Conservation (phyloP, 2,888 invertebrate species). For the Amphipyra tragopoginis region DNA sequence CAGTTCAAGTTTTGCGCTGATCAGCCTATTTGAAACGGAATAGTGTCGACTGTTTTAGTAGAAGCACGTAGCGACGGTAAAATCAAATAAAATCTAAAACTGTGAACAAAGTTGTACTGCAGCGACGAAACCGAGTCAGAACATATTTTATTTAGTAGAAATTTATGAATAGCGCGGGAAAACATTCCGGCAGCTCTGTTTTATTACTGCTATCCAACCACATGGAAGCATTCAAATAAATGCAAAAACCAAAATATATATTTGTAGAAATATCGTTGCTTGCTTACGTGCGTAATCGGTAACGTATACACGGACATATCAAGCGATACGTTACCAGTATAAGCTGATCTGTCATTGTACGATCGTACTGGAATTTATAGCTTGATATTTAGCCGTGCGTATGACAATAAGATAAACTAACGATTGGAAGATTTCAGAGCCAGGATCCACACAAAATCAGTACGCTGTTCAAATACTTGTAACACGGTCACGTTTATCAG, state of each 20-base stretch:
- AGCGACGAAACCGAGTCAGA: slow-evolving; percentile 11
- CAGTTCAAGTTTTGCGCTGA: no score
- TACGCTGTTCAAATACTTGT: slow-evolving; percentile 21
- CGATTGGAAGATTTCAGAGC: no score
- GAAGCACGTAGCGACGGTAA: slow-evolving; percentile 4
- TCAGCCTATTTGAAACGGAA: no score
- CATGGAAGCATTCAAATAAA: background rate
- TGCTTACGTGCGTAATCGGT: slow-evolving; percentile 20
- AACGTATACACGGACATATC: no score
- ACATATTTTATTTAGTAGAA: slow-evolving; percentile 15
- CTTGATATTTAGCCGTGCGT: no score
- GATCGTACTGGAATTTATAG: no score
- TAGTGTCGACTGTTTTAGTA: slow-evolving; percentile 4
- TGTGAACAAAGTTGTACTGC: slow-evolving; percentile 1
- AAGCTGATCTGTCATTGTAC: no score
- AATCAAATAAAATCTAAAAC: slow-evolving; percentile 13
- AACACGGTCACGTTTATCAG: slow-evolving; percentile 6
- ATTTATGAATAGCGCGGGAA: background rate
- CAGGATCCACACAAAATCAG: slow-evolving; percentile 30
- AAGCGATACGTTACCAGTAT: no score
- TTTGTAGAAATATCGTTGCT: background rate
- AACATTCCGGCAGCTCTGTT: background rate
- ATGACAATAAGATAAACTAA: slow-evolving; percentile 32
- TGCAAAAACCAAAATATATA: no score
- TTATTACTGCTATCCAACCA: no score